Conservation (phyloP, 2,113 vertebrate genomes). For the Ammospiza nelsoni region DNA sequence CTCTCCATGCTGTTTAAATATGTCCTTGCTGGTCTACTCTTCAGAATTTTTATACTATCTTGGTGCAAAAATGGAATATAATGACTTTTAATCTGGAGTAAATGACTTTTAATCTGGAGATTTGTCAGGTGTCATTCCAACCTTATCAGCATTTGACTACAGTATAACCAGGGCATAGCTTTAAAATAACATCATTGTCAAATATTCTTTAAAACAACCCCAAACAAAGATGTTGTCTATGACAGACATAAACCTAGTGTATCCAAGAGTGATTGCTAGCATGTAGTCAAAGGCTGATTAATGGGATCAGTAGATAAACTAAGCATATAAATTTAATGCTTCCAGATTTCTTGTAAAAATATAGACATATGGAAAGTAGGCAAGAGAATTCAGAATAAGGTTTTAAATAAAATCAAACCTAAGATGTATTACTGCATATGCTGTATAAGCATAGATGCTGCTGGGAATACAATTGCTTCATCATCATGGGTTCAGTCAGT, state of each 20-base stretch:
- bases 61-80: neutral
- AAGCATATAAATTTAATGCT: neutral
- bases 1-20: neutral
- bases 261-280: neutral
- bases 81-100: neutral
- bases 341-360: constrained; percentile 26
- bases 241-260: neutral
- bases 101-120: neutral
- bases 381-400: constrained; percentile 5
- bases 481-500: constrained; percentile 13
- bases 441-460: neutral
- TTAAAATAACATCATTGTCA: neutral
- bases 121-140: neutral
- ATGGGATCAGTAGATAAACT: neutral
- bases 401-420: constrained; percentile 26
- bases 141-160: neutral
- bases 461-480: neutral
- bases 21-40: neutral
- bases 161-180: neutral
- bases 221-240: neutral
- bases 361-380: neutral
- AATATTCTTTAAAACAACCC: neutral
- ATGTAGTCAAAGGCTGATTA: neutral
- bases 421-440: neutral
- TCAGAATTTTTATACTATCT: neutral